Conservation (phyloP, 2,797 vertebrate species). For the Phoxinus dragarum region DNA sequence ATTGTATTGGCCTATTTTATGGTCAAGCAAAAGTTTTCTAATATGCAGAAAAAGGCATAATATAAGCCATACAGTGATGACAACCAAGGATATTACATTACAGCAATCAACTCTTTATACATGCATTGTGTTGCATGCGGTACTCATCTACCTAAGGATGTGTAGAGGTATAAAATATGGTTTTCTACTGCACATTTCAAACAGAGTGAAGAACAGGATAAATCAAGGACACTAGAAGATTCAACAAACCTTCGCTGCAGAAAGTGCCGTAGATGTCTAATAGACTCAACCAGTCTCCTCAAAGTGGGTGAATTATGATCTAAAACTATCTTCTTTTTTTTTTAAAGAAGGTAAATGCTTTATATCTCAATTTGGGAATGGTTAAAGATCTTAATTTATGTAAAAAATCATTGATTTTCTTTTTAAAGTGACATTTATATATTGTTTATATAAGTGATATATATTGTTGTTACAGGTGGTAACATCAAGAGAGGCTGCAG, state of each 20-base stretch:
- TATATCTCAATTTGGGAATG: neutral
- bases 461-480: constrained; percentile 54
- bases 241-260: constrained; percentile 72
- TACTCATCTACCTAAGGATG: neutral
- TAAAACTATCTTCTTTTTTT: neutral
- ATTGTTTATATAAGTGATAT: neutral
- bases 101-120: neutral
- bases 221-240: constrained; percentile 28
- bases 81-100: neutral
- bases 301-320: constrained; percentile 58
- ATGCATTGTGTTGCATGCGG: neutral
- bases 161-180: neutral
- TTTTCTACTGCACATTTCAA: constrained; percentile 16
- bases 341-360: neutral
- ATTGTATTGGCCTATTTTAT: neutral
- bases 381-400: neutral
- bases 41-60: neutral
- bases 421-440: no score
- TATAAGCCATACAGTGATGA: neutral
- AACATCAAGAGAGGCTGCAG: constrained; percentile 59
- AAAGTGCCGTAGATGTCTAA: constrained; percentile 70
- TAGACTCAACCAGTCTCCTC: constrained; percentile 64
- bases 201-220: constrained; percentile 20
- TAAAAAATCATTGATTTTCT: neutral
- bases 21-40: neutral